A percentile compares a stretch with the other conserved stretches of the same genome.
Conservation (phyloP, 1,140 invertebrate species). For the Camponotus vicinus region DNA sequence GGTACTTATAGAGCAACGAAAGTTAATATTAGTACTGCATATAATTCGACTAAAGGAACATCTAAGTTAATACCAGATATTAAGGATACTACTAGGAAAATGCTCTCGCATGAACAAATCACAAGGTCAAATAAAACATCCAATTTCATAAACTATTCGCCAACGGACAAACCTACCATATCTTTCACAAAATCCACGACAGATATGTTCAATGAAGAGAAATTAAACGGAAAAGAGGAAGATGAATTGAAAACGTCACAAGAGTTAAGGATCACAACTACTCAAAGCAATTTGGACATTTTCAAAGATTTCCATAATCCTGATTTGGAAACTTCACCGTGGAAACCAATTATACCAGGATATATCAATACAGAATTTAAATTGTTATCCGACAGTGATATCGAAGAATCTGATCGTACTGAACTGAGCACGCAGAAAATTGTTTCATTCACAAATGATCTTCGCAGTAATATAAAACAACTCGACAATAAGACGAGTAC, state of each 20-base stretch:
- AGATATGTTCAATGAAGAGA: background rate
- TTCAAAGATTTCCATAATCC: constrained; percentile 81
- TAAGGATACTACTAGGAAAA: background rate
- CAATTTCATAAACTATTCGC: constrained; percentile 3
- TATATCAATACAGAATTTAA: constrained; percentile 79
- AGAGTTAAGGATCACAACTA: constrained; percentile 79
- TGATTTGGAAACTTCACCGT: constrained; percentile 83
- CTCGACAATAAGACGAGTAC: background rate
- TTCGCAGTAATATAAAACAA: background rate
- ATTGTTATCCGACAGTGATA: constrained; percentile 25
- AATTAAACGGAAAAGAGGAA: constrained; percentile 26
- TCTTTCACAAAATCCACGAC: background rate
- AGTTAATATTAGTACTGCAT: constrained; percentile 70
- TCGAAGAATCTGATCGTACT: background rate
- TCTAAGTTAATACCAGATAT: background rate
- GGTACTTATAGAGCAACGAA: constrained; percentile 85
- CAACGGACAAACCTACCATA: constrained; percentile 30
- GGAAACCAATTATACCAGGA: constrained; percentile 83
- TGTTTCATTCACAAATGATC: background rate
- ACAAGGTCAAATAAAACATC: constrained; percentile 12
- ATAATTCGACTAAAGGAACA: constrained; percentile 18
- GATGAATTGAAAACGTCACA: constrained; percentile 41
- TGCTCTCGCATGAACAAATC: background rate
- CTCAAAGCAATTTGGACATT: constrained; percentile 56
- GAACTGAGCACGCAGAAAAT: background rate